A percentile compares a stretch with the other conserved stretches of the same genome.
Conservation (phyloP, 2,113 vertebrate species). For the Hylia prasina region DNA sequence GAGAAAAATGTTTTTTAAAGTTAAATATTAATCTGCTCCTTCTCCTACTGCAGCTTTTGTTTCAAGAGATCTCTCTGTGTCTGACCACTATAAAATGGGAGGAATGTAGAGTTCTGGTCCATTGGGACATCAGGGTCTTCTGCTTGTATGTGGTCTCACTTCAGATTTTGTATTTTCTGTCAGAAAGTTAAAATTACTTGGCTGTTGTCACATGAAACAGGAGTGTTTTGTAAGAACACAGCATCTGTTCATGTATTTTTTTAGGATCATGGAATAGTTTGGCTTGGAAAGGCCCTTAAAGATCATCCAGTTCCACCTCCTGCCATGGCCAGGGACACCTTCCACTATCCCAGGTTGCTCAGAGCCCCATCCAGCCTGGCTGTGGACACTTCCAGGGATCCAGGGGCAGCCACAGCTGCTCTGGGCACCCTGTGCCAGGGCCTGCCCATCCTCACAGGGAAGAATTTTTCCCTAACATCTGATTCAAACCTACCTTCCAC, state of each 20-base stretch:
- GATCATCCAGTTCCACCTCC: neutral
- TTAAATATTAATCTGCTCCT: neutral
- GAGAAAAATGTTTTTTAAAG: neutral
- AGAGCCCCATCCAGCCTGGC: accelerated
- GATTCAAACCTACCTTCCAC: neutral
- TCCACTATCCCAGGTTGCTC: accelerated
- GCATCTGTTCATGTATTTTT: neutral
- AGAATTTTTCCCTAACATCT: neutral
- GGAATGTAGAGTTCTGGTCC: neutral
- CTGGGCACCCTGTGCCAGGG: neutral
- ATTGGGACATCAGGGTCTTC: neutral
- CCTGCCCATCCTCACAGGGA: neutral
- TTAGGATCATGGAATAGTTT: neutral
- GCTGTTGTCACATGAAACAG: neutral
- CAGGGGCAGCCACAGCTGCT: neutral
- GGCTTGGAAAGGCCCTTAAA: neutral
- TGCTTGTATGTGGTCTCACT: neutral
- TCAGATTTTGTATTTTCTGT: neutral
- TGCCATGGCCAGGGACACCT: neutral
- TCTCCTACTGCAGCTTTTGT: neutral
- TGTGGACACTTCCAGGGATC: neutral
- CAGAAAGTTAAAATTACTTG: neutral
- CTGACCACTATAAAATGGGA: neutral
- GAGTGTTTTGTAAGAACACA: neutral
- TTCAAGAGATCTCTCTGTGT: neutral